phyloP scores from a whole-genome alignment of 1,140 invertebrate genomes.

The Oryzaephilus surinamensis region DNA sequence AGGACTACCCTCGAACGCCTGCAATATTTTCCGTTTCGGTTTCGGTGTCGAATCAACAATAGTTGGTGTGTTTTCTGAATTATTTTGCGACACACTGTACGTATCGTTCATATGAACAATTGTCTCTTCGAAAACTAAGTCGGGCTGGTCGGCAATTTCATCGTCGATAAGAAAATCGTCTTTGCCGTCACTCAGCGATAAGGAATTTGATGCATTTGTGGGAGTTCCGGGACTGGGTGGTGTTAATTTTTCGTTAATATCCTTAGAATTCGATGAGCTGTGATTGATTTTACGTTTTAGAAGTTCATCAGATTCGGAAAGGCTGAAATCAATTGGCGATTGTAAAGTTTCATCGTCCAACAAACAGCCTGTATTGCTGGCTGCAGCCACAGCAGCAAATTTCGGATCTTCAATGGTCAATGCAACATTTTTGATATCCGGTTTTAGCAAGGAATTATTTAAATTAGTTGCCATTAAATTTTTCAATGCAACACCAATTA shows the following conservation, averaged over 20 bases:
- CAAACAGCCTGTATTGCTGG: conserved; percentile 52
- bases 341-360: conserved; percentile 68
- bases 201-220: conserved; percentile 63
- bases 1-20: conserved; percentile 29
- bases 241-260: conserved; percentile 32
- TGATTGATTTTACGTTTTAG: conserved; percentile 35
- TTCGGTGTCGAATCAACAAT: conserved; percentile 21
- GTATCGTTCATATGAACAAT: conserved; percentile 23
- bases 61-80: conserved; percentile 29
- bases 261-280: conserved; percentile 31
- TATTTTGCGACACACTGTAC: conserved; percentile 13
- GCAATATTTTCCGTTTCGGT: conserved; percentile 12
- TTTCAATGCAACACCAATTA: conserved; percentile 24
- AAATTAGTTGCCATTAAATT: conserved; percentile 26
- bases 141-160: conserved; percentile 84
- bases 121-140: conserved; percentile 61
- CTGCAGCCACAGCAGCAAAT: conserved; percentile 61
- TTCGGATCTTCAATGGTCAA: conserved; percentile 60
- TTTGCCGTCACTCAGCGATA: conserved; percentile 58
- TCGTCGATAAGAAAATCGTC: conserved; percentile 74
- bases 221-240: conserved; percentile 54
- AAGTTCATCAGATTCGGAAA: conserved; percentile 45
- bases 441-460: conserved; percentile 12
- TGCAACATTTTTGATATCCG: conserved; percentile 34
- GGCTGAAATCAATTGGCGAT: conserved; percentile 64